These are phyloP conservation scores for Phallusia fumigata DNA, from an alignment of 23 tunicate species.

Conservation along the genomic window DNA sequence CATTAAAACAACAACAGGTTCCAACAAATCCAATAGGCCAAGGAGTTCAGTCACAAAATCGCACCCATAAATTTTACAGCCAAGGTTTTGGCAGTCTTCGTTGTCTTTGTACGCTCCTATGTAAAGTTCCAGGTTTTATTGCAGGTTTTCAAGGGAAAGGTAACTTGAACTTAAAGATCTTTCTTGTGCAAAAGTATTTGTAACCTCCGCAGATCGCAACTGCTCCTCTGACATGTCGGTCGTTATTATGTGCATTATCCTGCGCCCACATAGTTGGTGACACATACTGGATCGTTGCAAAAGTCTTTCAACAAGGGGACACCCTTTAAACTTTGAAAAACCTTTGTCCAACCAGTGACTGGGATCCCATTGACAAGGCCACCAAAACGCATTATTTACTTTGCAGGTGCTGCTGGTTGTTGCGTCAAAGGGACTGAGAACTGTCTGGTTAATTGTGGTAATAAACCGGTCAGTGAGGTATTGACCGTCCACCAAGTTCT, in stretches of 20 bases:
- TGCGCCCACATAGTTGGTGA: background rate
- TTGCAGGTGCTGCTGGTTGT: background rate
- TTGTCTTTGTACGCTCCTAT: conserved; percentile 14
- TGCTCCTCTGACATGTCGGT: conserved; percentile 7
- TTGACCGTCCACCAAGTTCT: conserved; percentile 22
- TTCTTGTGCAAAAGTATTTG: conserved; percentile 9
- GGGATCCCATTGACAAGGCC: conserved; percentile 28
- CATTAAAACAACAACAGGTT: background rate
- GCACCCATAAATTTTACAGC: background rate
- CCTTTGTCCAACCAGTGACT: conserved; percentile 34
- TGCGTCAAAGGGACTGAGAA: background rate
- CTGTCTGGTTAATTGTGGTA: background rate
- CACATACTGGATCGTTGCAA: background rate
- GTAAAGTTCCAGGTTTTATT: background rate
- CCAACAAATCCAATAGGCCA: conserved; percentile 2
- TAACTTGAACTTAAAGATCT: background rate
- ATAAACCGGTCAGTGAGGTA: conserved; percentile 16
- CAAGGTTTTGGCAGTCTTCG: background rate
- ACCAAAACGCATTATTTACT: conserved; percentile 10
- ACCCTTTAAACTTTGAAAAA: conserved; percentile 16
- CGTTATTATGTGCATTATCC: background rate
- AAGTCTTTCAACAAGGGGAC: conserved; percentile 15
- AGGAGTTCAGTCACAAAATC: conserved; percentile 13
- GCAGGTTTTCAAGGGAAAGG: conserved; percentile 5
- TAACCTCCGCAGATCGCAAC: background rate